A percentile compares a stretch with the other conserved stretches of the same genome.
Conservation (phyloP, 2,113 vertebrate genomes). For the Conger conger region DNA sequence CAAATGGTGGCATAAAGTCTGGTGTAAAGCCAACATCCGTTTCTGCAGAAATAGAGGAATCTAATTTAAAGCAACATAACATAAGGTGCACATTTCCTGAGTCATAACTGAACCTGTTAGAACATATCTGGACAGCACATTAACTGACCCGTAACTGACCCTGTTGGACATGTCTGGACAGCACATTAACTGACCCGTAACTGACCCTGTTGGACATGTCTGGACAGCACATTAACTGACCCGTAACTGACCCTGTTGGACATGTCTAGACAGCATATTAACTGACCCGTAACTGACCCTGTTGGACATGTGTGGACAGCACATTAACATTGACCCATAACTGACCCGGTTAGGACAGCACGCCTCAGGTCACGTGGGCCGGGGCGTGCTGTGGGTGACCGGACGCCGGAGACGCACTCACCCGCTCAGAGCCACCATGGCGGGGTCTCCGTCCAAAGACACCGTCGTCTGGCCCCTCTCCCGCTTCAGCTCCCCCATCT, state of each 20-base stretch:
- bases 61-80: too few relatives aligned
- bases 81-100: too few relatives aligned
- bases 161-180: neutral
- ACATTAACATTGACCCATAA: neutral
- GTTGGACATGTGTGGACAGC: neutral
- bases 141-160: neutral
- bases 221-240: too few relatives aligned
- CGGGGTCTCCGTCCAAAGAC: slow-evolving; percentile 58
- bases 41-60: too few relatives aligned
- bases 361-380: neutral
- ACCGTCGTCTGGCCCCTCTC: slow-evolving; percentile 85
- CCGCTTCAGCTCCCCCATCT: slow-evolving; percentile 89
- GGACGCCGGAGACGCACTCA: slow-evolving; percentile 31
- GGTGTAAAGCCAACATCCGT: too few relatives aligned
- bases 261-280: neutral
- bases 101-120: neutral
- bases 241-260: neutral
- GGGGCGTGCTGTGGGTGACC: neutral
- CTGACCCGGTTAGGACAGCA: too few relatives aligned
- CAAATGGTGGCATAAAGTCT: too few relatives aligned
- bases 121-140: neutral
- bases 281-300: neutral
- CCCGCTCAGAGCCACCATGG: slow-evolving; percentile 47
- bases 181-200: neutral
- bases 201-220: neutral